phyloP scores from a whole-genome alignment of 2,797 vertebrate genomes.

The Lagorchestes hirsutus region DNA sequence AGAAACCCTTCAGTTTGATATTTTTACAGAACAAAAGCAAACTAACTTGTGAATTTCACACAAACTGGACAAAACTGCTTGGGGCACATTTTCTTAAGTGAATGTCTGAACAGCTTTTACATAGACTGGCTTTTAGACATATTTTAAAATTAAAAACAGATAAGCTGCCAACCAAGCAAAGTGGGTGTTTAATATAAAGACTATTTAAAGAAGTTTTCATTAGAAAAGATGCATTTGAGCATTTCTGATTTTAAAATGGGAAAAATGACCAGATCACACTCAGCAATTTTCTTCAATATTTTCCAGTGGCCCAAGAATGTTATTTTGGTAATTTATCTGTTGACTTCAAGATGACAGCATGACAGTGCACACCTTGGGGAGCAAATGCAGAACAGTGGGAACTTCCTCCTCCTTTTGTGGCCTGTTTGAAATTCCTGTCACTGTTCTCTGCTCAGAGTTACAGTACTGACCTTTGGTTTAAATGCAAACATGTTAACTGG shows the following conservation, averaged over 20 bases:
- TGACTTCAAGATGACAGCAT: slow-evolving; percentile 27
- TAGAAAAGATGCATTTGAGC: not conserved
- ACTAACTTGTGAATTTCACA: not conserved
- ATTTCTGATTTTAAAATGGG: not conserved
- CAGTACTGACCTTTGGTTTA: not conserved
- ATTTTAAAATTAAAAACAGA: slow-evolving; percentile 18
- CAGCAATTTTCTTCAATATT: not conserved
- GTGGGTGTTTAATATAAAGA: not conserved
- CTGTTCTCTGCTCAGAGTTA: not conserved
- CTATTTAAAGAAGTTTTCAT: not conserved
- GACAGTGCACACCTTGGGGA: not conserved
- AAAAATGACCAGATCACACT: slow-evolving; percentile 18
- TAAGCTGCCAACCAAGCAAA: slow-evolving; percentile 18
- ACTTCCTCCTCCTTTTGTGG: not conserved
- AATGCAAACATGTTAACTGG: not conserved
- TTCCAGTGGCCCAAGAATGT: not conserved
- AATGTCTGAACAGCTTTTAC: not conserved
- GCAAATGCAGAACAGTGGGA: not conserved
- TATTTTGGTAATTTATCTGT: not conserved
- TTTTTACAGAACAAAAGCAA: not conserved
- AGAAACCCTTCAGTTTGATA: not conserved
- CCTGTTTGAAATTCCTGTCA: not conserved
- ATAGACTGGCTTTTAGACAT: not conserved
- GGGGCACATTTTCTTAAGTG: not conserved
- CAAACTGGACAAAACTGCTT: not conserved